These are phyloP conservation scores for Egretta garzetta DNA, from an alignment of 2,113 vertebrate genomes.

Conservation along the genomic window DNA sequence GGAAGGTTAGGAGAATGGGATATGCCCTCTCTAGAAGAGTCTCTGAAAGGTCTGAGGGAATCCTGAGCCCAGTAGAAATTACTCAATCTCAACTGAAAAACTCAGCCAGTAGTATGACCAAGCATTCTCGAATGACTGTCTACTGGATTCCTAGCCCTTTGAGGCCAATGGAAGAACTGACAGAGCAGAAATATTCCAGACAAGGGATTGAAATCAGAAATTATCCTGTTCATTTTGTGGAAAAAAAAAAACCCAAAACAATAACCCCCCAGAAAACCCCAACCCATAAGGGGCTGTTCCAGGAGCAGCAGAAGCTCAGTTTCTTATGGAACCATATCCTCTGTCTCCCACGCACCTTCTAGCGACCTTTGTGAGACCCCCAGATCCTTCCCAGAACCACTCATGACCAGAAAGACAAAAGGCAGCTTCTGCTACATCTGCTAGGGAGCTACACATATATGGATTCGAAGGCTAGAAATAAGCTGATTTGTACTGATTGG, in stretches of 20 bases:
- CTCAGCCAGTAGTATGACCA: neutral
- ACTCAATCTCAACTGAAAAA: neutral
- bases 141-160: neutral
- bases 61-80: neutral
- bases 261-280: no score
- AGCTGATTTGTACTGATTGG: neutral
- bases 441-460: fast-evolving
- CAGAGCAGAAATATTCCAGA: neutral
- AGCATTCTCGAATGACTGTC: neutral
- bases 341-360: neutral
- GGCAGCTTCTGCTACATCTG: neutral
- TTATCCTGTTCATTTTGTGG: neutral
- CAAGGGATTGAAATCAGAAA: neutral
- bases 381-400: neutral
- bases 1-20: neutral
- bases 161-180: neutral
- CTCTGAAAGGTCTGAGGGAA: neutral
- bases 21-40: neutral
- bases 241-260: neutral
- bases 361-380: neutral
- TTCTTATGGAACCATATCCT: neutral
- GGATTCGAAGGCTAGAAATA: neutral
- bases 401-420: neutral
- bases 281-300: neutral
- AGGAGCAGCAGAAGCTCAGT: neutral